A percentile compares a stretch with the other conserved stretches of the same genome.
phyloP scores from a whole-genome alignment of 2,113 vertebrate genomes.

The Xiphorhynchus elegans region DNA sequence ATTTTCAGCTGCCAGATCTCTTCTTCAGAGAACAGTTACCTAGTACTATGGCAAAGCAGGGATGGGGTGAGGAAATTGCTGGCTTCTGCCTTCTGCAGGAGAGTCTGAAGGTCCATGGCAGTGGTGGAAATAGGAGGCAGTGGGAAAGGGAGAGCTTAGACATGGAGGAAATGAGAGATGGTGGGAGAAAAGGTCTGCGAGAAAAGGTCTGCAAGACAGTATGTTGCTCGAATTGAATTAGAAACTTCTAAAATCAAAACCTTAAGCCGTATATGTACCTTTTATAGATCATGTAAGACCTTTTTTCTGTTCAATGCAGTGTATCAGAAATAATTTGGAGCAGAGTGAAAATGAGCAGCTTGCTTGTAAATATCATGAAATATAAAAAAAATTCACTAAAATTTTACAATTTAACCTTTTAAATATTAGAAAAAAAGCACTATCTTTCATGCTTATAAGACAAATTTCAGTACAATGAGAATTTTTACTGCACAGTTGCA shows the following conservation, averaged over 20 bases:
- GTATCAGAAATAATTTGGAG: not conserved
- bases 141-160: not conserved
- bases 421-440: not conserved
- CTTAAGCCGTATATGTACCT: not conserved
- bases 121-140: rapidly evolving
- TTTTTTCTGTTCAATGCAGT: not conserved
- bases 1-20: not conserved
- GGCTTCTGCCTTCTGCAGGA: not conserved
- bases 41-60: not conserved
- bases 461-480: not conserved
- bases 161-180: not conserved
- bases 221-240: not conserved
- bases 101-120: not conserved
- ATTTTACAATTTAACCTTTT: not conserved
- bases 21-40: not conserved
- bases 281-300: not conserved
- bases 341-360: not conserved
- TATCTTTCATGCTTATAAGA: not conserved
- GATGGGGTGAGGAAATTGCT: not conserved
- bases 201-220: not conserved
- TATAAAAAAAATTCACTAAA: not conserved
- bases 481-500: constrained; percentile 3
- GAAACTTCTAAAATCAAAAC: not conserved
- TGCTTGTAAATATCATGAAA: not conserved
- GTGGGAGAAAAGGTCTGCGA: not conserved